These are phyloP conservation scores for Netelia fuscicornis DNA, from an alignment of 2,888 invertebrate species.

Conservation along the genomic window DNA sequence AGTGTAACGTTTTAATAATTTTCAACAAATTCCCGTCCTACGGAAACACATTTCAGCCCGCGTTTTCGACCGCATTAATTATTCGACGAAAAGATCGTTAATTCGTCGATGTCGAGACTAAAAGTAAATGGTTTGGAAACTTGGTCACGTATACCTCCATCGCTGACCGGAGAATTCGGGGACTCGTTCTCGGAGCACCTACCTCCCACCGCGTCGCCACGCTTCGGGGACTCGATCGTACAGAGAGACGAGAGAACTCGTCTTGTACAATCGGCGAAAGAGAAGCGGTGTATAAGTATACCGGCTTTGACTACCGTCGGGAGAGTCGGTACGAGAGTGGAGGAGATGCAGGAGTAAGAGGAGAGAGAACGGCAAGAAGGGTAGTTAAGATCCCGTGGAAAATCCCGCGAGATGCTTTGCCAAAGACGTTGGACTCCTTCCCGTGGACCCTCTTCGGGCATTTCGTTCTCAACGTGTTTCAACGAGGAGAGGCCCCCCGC, in stretches of 20 bases:
- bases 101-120: too few species aligned
- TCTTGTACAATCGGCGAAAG: slow-evolving; percentile 29
- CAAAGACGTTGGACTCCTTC: slow-evolving; percentile 41
- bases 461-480: slow-evolving; percentile 49
- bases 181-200: not conserved
- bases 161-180: too few species aligned
- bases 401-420: slow-evolving; percentile 60
- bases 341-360: not conserved
- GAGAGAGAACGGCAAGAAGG: slow-evolving; percentile 58
- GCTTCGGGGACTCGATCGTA: too few species aligned
- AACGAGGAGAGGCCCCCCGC: slow-evolving; percentile 46
- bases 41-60: too few species aligned
- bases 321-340: not conserved
- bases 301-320: slow-evolving; percentile 55
- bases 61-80: too few species aligned
- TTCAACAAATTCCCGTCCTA: not conserved
- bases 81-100: too few species aligned
- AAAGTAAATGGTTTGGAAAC: too few species aligned
- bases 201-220: too few species aligned
- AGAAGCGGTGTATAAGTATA: slow-evolving; percentile 48
- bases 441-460: slow-evolving; percentile 4
- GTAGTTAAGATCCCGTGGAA: slow-evolving; percentile 67
- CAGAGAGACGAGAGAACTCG: slow-evolving; percentile 34
- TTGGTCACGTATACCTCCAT: too few species aligned
- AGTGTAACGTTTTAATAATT: not conserved